These are phyloP conservation scores for Rafetus swinhoei DNA, from an alignment of 2,113 vertebrate species.

Conservation along the genomic window DNA sequence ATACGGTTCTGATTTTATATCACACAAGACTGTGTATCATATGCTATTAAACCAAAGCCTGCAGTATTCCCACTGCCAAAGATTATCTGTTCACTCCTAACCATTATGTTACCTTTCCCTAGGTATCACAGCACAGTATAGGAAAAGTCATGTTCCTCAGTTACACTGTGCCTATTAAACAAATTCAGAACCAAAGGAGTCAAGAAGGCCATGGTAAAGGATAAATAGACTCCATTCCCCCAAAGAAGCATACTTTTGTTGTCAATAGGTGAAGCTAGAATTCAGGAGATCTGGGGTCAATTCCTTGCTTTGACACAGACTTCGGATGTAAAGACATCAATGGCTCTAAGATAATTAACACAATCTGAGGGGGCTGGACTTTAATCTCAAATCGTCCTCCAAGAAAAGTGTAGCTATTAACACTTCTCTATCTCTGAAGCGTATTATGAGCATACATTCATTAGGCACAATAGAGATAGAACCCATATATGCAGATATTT, in stretches of 20 bases:
- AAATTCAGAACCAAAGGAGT: not conserved
- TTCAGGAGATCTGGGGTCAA: not conserved
- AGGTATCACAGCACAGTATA: not conserved
- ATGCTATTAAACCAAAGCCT: constrained; percentile 17
- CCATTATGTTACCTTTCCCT: not conserved
- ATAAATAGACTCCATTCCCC: not conserved
- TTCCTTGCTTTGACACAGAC: not conserved
- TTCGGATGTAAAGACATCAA: not conserved
- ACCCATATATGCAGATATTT: not conserved
- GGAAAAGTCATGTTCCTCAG: not conserved
- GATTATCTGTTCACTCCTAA: not conserved
- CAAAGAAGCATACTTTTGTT: not conserved
- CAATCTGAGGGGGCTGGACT: not conserved
- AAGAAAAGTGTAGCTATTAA: not conserved
- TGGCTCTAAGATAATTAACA: not conserved
- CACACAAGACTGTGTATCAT: not conserved
- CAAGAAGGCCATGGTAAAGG: not conserved
- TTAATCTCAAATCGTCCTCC: not conserved
- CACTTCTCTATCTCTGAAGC: not conserved
- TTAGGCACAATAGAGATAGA: not conserved
- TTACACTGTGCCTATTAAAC: not conserved
- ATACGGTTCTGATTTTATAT: constrained; percentile 1
- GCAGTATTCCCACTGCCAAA: not conserved
- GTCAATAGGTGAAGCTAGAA: not conserved
- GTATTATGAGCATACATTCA: not conserved